Evolutionary conservation across 2,888 invertebrate genomes (phyloP), one percentile per base, ranked within the genome.

Genomic region (Cataglyphis rosenhaueri): DNA sequence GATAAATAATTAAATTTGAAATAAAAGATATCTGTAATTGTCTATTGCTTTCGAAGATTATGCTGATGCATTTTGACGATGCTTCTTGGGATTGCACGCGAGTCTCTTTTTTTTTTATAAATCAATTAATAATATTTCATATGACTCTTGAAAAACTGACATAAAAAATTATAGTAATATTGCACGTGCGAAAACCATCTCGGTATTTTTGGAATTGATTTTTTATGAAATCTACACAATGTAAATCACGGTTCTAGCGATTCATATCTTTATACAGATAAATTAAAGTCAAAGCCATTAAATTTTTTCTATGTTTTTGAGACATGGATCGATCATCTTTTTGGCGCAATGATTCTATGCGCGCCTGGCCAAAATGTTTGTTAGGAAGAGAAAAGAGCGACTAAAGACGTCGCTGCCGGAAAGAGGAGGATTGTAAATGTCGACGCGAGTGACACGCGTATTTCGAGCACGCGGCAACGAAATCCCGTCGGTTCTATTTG

Each of bases 401-500:
- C 81, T 84, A 84, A 52, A 86, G 88, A 88, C 71, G 89, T 86
- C 86, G 84, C 81, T 82, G 83, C 44, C 78, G 82, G 71, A 82
- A 52, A 61, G 55, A 81, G 86, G 85, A 81, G 85, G 88, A 85
- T 87, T 91, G 90, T 89, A 90, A 88, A 91, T 78, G 89, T 87
- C 91, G 86, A 68, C 88, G 79, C 79, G 89, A 71, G 86, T 90
- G 90, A 90, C 90, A 86, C 90, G 90, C 85, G 90, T 91, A 91
- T 90, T 90, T 90, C 90, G 88, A 90, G 90, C 88, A 91, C 88
- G 90, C 87, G 90, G 89, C 86, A 84, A 83, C 88, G 88, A 90
- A 88, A 88, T 89, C 90, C 87, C 86, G 86, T 83, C 86, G 86
- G 87, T 88, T 88, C 91, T 88, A 90, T 90, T 91, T 91, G 88